Conservation (phyloP, 1,140 invertebrate genomes). For the Bombus fervidus region DNA sequence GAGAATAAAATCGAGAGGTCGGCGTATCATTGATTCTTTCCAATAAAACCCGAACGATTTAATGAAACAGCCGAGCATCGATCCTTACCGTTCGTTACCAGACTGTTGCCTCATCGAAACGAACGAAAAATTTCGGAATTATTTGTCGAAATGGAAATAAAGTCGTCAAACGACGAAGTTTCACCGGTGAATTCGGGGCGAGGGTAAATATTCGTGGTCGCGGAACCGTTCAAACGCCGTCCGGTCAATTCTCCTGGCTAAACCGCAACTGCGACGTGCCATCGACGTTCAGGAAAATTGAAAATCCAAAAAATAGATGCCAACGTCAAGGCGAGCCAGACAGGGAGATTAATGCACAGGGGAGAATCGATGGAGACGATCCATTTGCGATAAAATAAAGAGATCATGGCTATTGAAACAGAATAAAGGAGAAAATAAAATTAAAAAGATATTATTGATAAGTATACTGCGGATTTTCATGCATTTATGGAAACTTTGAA, state of each 20-base stretch:
- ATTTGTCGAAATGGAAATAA: conserved; percentile 49
- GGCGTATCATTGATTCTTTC: background rate
- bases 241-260: conserved; percentile 43
- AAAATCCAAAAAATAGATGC: conserved; percentile 53
- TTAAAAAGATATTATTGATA: too few species aligned
- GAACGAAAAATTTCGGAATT: conserved; percentile 22
- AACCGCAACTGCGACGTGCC: conserved; percentile 47
- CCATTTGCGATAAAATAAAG: background rate
- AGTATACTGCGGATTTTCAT: too few species aligned
- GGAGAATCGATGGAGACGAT: background rate
- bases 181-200: conserved; percentile 39
- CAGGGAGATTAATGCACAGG: background rate
- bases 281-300: conserved; percentile 51
- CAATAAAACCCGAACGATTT: background rate
- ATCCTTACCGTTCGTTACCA: conserved; percentile 13
- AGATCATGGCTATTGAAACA: background rate
- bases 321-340: background rate
- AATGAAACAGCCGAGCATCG: background rate
- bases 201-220: conserved; percentile 37
- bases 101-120: background rate
- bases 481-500: background rate
- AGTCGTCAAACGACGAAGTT: conserved; percentile 22
- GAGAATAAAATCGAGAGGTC: background rate
- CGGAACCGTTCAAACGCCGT: conserved; percentile 29
- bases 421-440: too few species aligned